Base-by-base conservation (phyloP, 1,140 invertebrate species). In the Agraylea sexmaculata region DNA sequence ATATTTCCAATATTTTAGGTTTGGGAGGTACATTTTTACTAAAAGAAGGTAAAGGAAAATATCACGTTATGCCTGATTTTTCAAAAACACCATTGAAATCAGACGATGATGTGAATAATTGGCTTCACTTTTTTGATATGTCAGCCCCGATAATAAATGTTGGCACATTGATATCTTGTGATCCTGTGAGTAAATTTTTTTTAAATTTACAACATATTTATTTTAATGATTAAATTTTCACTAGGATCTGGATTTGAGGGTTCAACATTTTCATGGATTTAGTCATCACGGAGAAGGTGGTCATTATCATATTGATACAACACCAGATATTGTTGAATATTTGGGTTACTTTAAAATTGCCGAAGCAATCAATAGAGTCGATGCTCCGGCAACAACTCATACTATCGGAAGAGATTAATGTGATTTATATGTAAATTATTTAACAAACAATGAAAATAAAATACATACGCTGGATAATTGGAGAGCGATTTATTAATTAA, bases 51-150 rank as follows among this genome's bases (percentile, higher is more conserved):
- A 80, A 78, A 57, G 83, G 77, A 0, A 87, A 87, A 54, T 77
- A 88, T 53, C 93, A 97, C 58, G 78, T 97, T 38, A 96, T 96
- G 92, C 80, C 84, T 29, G 86, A 93, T 58, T 96, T 95, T 65
- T 84, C 86, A 2, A 61, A 64, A 39, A 71, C 59, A 8, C 81
- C 88, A 1, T 54, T 96, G 15, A 69, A 71, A 32, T 74, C 62
- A 22, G 76, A 88, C 45, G 68, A 73, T 11, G 75, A 84, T 47
- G 66, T 95, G 2, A 79, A 91, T 55, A 60, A 78, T 23, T 97
- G 92, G 92, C 65, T 97, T n/a, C 77, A 80, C 55, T 96, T 86
- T 60, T 93, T 80, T 60, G 75, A 92, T 32, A 86, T 92, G 80
- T 72, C 77, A 22, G 80, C 88, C 21, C 88, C 90, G 31, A 66